Base-by-base conservation (phyloP, 2,797 vertebrate genomes). In the Melanotaenia pygmaea region DNA sequence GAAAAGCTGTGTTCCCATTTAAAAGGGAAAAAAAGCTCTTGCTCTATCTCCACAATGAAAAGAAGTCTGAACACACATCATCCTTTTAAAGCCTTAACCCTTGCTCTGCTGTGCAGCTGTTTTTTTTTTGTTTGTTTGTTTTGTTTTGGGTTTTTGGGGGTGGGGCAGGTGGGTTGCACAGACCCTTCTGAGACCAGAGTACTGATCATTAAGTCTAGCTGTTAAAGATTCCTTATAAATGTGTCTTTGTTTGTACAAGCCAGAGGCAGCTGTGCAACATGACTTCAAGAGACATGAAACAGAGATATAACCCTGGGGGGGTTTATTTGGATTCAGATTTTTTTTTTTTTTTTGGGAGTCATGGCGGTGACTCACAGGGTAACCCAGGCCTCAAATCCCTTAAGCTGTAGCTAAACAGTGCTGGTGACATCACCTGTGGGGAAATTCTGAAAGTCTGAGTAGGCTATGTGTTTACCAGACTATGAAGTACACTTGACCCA, bases 1-100 rank as follows among this genome's bases (percentile, higher is more conserved):
- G 93, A 92, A 93, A 92, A 90, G 88, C 90, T 91, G 87, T 84
- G 88, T 92, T 94, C 91, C 88, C 86, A 79, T 94, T 94, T 92
- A 89, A 90, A 92, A 88, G 82, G 86, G 65, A 64, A 68, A 84
- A 84, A 82, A 81, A 79, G 71, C 74, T 53, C 75, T 68, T 26
- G 20, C 80, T 76, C 81, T 69, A 64, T 70, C 77, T 64, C 74
- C 79, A 87, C 83, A 88, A 87, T 86, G 80, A 89, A 88, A 88
- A 85, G 83, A 84, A 72, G 88, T 69, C 64, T 64, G 54, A 90
- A 90, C 89, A 87, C 72, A 85, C 86, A 85, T 82, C 84, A 67
- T 76, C 84, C 88, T 83, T 77, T 90, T 85, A 84, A 80, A 85
- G 85, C 79, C 64, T 89, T 88, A 90, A 92, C 91, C 86, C 88